These are phyloP conservation scores for Benthosema pterotum DNA, from an alignment of 2,797 vertebrate genomes.

Conservation along the genomic window DNA sequence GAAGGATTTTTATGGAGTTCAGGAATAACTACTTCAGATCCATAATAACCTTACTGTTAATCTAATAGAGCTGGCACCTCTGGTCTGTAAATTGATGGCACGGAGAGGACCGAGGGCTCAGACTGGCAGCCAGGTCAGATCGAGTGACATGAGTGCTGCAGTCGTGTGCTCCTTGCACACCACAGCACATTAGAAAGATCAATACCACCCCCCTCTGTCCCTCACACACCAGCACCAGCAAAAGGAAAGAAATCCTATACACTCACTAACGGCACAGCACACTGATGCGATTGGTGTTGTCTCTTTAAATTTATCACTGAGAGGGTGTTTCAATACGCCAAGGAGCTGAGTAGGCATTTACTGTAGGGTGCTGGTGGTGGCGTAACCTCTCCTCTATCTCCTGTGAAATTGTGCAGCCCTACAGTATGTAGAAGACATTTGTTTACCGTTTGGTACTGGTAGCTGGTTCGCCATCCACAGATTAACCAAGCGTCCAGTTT, in stretches of 20 bases:
- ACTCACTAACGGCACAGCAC: slow-evolving; percentile 32
- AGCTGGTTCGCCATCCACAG: no score
- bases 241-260: slow-evolving; percentile 21
- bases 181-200: slow-evolving; percentile 72
- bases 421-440: slow-evolving; percentile 14
- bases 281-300: slow-evolving; percentile 61
- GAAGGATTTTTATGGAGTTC: slow-evolving; percentile 32
- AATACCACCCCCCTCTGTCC: slow-evolving; percentile 43
- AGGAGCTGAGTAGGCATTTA: slow-evolving; percentile 54
- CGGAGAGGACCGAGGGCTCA: slow-evolving; percentile 59
- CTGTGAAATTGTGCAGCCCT: slow-evolving; percentile 37
- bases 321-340: slow-evolving; percentile 54
- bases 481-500: no score
- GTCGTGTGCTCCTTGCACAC: slow-evolving; percentile 70
- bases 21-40: slow-evolving; percentile 27
- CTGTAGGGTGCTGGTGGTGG: slow-evolving; percentile 35
- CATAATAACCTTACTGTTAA: slow-evolving; percentile 32
- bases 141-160: slow-evolving; percentile 70
- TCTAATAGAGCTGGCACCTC: slow-evolving; percentile 43
- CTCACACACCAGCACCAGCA: slow-evolving; percentile 28
- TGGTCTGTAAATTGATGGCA: slow-evolving; percentile 57
- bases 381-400: slow-evolving; percentile 25
- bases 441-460: no score
- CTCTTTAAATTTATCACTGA: slow-evolving; percentile 55
- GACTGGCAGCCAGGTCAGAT: slow-evolving; percentile 58